Base-by-base conservation (phyloP, 2,888 invertebrate genomes). In the Blastobasis adustella region DNA sequence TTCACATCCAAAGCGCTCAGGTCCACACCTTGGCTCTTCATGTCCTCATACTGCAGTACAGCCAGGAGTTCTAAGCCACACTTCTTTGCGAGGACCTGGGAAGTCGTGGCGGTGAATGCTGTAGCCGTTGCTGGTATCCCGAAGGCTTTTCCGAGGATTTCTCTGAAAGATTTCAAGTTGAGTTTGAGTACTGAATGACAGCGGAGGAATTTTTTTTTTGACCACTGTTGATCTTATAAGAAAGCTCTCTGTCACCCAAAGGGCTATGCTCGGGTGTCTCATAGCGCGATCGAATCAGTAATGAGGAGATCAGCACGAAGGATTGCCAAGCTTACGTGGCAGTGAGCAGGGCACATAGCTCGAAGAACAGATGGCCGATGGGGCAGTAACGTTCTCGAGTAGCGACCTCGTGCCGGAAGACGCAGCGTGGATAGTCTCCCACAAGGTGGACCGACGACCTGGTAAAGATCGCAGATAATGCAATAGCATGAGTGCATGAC, bases 91-190 rank as follows among this genome's bases (percentile, higher is more conserved):
- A 84, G 49, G 0, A 69, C 74, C 51, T 86, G 85, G 0, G 84
- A 85, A 0, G 76, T 59, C 0, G 55, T 63, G 0, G 86, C 85
- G 0, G 85, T 83, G 67, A 81, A 83, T 0, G 83, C 79, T 0
- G 85, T 82, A 0, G 71, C 75, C 0, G 70, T 65, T 0, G 71
- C 82, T 41, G 64, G 46, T 6, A 86, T 60, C 0, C 70, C 74
- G 0, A 79, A 56, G 0, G 77, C 72, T 53, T 66, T 69, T 58
- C 75, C 73, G 0, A 86, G 61, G 0, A 72, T 71, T 44, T 71
- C 65, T 40, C 85, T 85, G 71, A 1, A 67, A 68, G 8, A 37
- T 47, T 7, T 9, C 9, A 23, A 23, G 40, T 37, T 23, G 3
- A 23, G 23, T 1, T 23, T 3, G 23, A 23, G 23, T 23, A 23